phyloP scores from a whole-genome alignment of 2,888 invertebrate genomes.

The Scaptomyza flava region DNA sequence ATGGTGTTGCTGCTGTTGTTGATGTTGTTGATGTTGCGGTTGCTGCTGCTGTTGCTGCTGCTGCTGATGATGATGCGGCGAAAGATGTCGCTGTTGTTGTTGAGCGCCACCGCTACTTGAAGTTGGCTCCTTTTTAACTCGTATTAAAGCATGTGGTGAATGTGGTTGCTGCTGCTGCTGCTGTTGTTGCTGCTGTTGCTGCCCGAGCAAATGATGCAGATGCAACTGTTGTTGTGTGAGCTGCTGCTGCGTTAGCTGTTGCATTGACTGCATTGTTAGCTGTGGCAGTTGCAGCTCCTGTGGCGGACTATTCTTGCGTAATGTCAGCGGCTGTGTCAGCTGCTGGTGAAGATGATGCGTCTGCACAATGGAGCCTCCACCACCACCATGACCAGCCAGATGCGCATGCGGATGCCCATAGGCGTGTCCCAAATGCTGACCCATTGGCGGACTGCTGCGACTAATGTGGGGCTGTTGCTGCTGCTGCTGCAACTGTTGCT shows the following conservation, averaged over 20 bases:
- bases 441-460: constrained; percentile 61
- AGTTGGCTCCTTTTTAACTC: constrained; percentile 82
- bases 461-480: constrained; percentile 38
- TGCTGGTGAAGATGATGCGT: constrained; percentile 83
- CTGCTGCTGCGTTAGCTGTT: constrained; percentile 83
- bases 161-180: constrained; percentile 76
- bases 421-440: constrained; percentile 53
- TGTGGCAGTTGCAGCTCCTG: constrained; percentile 75
- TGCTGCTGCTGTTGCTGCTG: constrained; percentile 65
- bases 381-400: constrained; percentile 21
- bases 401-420: constrained; percentile 44
- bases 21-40: constrained; percentile 74
- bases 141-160: constrained; percentile 76
- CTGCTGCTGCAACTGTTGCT: constrained; percentile 3
- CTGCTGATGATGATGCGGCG: constrained; percentile 53
- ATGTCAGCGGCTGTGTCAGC: constrained; percentile 78
- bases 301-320: constrained; percentile 80
- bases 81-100: constrained; percentile 53
- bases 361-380: constrained; percentile 71
- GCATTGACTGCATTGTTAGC: constrained; percentile 81
- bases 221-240: constrained; percentile 82
- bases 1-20: constrained; percentile 76
- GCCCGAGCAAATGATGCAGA: constrained; percentile 81
- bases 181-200: constrained; percentile 66
- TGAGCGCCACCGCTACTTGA: constrained; percentile 40